Percentiles rank a stretch among this genome's conserved stretches.
phyloP scores from a whole-genome alignment of 2,888 invertebrate genomes.

The Tortrix viridana region DNA sequence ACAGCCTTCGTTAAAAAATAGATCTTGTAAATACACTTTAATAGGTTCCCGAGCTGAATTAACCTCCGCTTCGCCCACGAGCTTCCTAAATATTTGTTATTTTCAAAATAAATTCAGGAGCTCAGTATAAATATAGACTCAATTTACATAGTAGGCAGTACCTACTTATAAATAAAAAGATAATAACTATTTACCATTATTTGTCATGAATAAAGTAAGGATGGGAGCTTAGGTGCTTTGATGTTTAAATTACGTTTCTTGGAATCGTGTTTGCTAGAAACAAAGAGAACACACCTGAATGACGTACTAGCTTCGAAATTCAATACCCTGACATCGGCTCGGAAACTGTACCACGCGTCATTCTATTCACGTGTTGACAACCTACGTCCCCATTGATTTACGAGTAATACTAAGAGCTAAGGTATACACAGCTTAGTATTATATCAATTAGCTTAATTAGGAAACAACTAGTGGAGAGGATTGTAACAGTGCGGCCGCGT shows the following conservation, averaged over 20 bases:
- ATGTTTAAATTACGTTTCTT: neutral
- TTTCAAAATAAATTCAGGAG: constrained; percentile 8
- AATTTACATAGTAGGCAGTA: neutral
- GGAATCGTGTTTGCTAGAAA: neutral
- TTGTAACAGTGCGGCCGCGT: constrained; percentile 9
- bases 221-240: no score
- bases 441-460: constrained; percentile 28
- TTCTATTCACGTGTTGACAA: neutral
- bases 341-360: neutral
- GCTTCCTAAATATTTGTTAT: constrained; percentile 9
- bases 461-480: constrained; percentile 10
- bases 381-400: constrained; percentile 5
- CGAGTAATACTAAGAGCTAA: neutral
- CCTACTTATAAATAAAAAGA: constrained; percentile 4
- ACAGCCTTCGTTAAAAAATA: neutral
- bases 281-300: neutral
- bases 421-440: constrained; percentile 6
- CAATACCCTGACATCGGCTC: constrained; percentile 2
- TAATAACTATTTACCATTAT: no score
- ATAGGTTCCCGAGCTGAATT: neutral
- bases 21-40: neutral
- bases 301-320: neutral
- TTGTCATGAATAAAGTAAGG: no score
- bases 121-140: neutral
- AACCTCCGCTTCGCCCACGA: constrained; percentile 9